Conservation (phyloP, 2,113 vertebrate species). For the Oncorhynchus masou region DNA sequence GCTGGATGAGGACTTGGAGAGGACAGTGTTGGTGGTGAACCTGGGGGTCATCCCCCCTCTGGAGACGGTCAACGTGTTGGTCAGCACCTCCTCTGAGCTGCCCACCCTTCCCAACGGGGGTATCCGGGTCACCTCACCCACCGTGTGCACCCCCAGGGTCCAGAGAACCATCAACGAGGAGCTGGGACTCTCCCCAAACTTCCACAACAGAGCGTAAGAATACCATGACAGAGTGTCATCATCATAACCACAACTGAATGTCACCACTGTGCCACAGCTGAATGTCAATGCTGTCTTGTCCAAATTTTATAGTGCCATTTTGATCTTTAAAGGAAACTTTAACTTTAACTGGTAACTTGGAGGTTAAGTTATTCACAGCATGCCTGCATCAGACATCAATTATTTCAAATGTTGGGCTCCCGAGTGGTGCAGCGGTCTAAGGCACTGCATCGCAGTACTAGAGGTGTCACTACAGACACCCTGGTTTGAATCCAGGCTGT, state of each 20-base stretch:
- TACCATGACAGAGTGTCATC: background rate
- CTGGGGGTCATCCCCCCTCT: slow-evolving; percentile 85
- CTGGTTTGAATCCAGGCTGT: no score
- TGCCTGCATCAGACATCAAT: no score
- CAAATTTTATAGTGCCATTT: background rate
- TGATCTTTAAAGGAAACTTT: background rate
- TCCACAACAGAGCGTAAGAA: slow-evolving; percentile 73
- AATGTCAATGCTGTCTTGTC: background rate
- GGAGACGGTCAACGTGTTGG: slow-evolving; percentile 85
- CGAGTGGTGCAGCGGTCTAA: no score
- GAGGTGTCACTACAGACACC: no score
- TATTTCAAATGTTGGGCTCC: no score
- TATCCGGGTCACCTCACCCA: slow-evolving; percentile 82
- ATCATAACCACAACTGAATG: background rate
- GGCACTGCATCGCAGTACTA: no score
- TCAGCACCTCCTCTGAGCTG: slow-evolving; percentile 94
- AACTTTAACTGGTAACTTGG: no score
- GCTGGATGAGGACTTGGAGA: slow-evolving; percentile 91
- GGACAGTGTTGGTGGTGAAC: slow-evolving; percentile 86
- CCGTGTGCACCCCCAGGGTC: slow-evolving; percentile 84
- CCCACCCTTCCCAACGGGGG: slow-evolving; percentile 84
- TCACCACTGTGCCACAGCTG: no score
- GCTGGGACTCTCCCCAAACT: slow-evolving; percentile 71
- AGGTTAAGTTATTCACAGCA: no score
- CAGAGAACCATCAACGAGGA: slow-evolving; percentile 77